phyloP scores from a whole-genome alignment of 1,140 invertebrate genomes.

The Lutraria rhynchaena region DNA sequence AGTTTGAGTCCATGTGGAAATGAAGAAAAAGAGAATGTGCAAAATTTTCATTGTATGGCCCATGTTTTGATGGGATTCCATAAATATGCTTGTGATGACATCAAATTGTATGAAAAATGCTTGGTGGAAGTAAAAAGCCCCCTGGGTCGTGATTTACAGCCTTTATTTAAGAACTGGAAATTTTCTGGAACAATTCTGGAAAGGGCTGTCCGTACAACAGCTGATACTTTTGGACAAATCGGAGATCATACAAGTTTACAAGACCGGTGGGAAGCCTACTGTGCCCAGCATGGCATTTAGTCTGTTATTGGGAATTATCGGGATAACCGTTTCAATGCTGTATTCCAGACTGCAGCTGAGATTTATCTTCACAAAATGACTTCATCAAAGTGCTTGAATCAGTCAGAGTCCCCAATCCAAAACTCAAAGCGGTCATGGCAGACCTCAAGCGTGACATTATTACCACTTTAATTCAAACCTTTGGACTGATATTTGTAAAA shows the following conservation, averaged over 20 bases:
- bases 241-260: constrained; percentile 28
- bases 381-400: constrained; percentile 7
- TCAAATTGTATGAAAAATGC: constrained; percentile 1
- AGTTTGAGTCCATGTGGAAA: neutral
- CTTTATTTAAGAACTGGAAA: constrained; percentile 27
- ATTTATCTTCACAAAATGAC: constrained; percentile 15
- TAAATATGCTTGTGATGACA: neutral
- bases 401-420: constrained; percentile 4
- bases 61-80: constrained; percentile 34
- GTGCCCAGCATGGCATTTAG: constrained; percentile 10
- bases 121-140: neutral
- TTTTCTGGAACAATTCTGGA: constrained; percentile 9
- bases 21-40: neutral
- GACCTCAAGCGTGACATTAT: constrained; percentile 27
- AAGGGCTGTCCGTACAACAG: constrained; percentile 12
- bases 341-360: constrained; percentile 37
- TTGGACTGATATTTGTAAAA: neutral
- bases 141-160: constrained; percentile 2
- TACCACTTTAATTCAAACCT: neutral
- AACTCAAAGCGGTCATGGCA: constrained; percentile 11
- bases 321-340: constrained; percentile 22
- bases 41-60: constrained; percentile 32
- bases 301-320: constrained; percentile 34
- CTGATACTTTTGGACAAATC: constrained; percentile 25
- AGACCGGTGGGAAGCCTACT: constrained; percentile 35